Conservation (phyloP, 2,797 vertebrate species). For the Pelobates cultripes region DNA sequence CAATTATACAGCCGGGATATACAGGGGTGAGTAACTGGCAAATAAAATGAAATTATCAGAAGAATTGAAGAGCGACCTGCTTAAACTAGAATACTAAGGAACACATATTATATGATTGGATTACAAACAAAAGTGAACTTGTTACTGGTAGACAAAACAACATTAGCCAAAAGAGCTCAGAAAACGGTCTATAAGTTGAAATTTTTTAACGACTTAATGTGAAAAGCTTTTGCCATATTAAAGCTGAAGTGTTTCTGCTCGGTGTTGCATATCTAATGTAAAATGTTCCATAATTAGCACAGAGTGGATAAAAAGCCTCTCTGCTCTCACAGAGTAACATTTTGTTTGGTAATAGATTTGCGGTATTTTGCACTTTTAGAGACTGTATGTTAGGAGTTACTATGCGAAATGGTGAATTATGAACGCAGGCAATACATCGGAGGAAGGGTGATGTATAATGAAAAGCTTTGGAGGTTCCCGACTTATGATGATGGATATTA, state of each 20-base stretch:
- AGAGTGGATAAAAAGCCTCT: not conserved
- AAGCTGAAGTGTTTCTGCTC: not conserved
- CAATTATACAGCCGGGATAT: no score
- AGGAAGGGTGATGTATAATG: constrained; percentile 3
- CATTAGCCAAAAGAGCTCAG: no score
- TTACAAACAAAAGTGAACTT: no score
- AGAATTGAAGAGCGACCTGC: no score
- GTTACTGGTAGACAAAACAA: no score
- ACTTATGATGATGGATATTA: not conserved
- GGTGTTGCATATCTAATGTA: not conserved
- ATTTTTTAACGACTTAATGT: no score
- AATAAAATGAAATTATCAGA: no score
- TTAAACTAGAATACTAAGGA: no score
- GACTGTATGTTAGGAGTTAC: not conserved
- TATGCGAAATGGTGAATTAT: not conserved
- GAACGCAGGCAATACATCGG: not conserved
- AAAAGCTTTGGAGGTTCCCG: not conserved
- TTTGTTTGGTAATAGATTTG: not conserved
- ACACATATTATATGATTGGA: no score
- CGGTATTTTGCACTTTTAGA: not conserved
- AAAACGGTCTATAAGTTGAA: no score
- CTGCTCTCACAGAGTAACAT: not conserved
- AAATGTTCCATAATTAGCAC: not conserved
- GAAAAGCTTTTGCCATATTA: no score
- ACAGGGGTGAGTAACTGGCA: no score